Percentiles rank a stretch among this genome's conserved stretches.
Evolutionary conservation across 1,140 invertebrate species (phyloP).

Genomic region (Ceratina australensis): DNA sequence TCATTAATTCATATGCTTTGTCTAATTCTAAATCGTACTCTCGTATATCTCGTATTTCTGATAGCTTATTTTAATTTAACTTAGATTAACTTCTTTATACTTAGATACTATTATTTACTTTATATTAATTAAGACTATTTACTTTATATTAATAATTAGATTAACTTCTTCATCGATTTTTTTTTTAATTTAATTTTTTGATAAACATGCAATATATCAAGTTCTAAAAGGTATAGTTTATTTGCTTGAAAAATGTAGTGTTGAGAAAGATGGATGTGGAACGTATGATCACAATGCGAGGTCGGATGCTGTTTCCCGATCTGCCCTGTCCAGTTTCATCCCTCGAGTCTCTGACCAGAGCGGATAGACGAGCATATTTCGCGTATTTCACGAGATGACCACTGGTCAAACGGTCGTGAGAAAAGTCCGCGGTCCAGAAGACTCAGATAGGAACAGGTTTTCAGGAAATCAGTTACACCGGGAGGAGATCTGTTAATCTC

Average conservation of each 20-base stretch:
- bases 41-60: too few species aligned
- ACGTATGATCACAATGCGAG: background rate
- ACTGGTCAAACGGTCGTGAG: slow-evolving; percentile 72
- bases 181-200: background rate
- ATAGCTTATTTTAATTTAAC: background rate
- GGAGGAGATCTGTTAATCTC: slow-evolving; percentile 9
- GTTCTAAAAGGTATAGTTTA: background rate
- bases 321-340: slow-evolving; percentile 58
- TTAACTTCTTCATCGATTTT: too few species aligned
- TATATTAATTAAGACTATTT: background rate
- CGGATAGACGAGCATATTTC: slow-evolving; percentile 43
- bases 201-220: background rate
- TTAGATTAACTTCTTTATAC: too few species aligned
- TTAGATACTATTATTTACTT: background rate
- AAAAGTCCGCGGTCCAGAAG: slow-evolving; percentile 66
- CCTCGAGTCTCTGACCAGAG: slow-evolving; percentile 33
- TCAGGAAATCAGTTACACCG: slow-evolving; percentile 44
- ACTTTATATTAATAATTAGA: too few species aligned
- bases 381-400: slow-evolving; percentile 68
- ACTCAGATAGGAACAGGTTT: slow-evolving; percentile 61
- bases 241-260: background rate
- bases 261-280: background rate
- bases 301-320: slow-evolving; percentile 26
- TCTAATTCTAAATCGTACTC: too few species aligned
- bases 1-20: too few species aligned